phyloP scores from a whole-genome alignment of 2,113 vertebrate genomes.

The Excalfactoria chinensis region DNA sequence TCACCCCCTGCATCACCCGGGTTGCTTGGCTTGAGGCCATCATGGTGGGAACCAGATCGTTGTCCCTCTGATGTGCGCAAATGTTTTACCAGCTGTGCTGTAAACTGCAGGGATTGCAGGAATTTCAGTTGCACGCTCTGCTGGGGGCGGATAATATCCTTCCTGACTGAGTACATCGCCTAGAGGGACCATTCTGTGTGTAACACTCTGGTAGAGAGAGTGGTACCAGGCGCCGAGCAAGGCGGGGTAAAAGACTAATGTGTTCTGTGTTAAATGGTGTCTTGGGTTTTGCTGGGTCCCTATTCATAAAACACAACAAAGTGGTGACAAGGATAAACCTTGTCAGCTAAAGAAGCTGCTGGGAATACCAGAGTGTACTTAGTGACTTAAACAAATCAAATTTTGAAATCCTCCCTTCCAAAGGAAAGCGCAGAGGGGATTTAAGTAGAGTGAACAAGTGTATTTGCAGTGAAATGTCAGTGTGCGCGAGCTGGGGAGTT shows the following conservation, averaged over 20 bases:
- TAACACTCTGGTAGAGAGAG: not conserved
- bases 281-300: slow-evolving; percentile 40
- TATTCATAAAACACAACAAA: slow-evolving; percentile 44
- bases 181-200: slow-evolving; percentile 22
- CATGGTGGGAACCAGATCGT: fast-evolving
- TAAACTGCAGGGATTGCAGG: not conserved
- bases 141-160: not conserved
- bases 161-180: not conserved
- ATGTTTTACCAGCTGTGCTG: not conserved
- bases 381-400: slow-evolving; percentile 55
- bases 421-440: slow-evolving; percentile 13
- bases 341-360: slow-evolving; percentile 52
- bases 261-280: not conserved
- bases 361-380: slow-evolving; percentile 45
- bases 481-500: fast-evolving
- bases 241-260: not conserved
- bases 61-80: fast-evolving
- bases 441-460: not conserved
- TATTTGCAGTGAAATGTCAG: not conserved
- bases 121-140: not conserved
- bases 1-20: fast-evolving
- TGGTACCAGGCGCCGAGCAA: not conserved
- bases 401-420: slow-evolving; percentile 52
- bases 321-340: slow-evolving; percentile 31
- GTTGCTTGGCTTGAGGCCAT: fast-evolving